phyloP scores from a whole-genome alignment of 2,113 vertebrate genomes.

The Sinocyclocheilus maitianheensis region DNA sequence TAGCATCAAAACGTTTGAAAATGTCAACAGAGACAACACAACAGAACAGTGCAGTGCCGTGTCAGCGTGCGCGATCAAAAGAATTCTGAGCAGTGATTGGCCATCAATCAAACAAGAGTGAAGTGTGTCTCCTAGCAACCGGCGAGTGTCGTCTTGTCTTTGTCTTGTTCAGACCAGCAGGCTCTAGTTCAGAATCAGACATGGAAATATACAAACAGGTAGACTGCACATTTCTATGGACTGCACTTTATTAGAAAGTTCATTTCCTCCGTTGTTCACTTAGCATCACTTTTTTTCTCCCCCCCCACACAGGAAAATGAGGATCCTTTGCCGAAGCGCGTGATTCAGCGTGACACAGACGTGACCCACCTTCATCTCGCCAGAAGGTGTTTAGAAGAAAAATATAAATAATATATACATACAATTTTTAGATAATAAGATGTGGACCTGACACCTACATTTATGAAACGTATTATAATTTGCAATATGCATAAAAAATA shows the following conservation, averaged over 20 bases:
- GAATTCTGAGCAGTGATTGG: not conserved
- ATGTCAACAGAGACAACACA: not conserved
- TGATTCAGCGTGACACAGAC: not conserved
- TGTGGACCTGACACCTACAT: not conserved
- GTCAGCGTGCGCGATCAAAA: not conserved
- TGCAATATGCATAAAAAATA: not conserved
- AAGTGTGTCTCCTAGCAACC: conserved; percentile 36
- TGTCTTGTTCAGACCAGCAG: not conserved
- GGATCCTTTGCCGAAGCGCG: no score
- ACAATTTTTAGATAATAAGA: not conserved
- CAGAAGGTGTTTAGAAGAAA: conserved; percentile 9
- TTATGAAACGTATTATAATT: not conserved
- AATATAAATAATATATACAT: not conserved
- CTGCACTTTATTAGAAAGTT: not conserved
- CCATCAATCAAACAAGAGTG: conserved; percentile 10
- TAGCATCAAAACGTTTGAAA: not conserved
- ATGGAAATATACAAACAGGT: conserved; percentile 15
- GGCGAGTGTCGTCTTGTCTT: not conserved
- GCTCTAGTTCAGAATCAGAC: not conserved
- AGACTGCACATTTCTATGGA: not conserved
- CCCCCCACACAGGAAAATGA: not conserved
- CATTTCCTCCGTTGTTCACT: not conserved
- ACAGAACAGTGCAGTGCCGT: not conserved
- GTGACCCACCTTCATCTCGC: conserved; percentile 20
- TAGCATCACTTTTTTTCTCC: not conserved